Conservation (phyloP, 2,113 vertebrate genomes). For the Danionella cerebrum region DNA sequence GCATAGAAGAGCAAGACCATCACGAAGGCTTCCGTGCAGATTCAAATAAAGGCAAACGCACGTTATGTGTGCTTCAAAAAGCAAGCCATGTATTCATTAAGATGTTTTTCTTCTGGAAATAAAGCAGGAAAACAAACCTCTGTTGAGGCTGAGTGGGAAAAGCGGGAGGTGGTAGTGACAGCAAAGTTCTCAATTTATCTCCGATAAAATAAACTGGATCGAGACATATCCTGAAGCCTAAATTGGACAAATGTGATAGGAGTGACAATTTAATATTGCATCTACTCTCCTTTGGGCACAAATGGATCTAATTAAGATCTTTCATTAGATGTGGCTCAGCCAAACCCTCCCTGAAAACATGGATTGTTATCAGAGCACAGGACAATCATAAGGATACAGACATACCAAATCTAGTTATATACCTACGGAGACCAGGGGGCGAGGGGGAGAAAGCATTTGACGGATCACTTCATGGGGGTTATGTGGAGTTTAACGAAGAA, state of each 20-base stretch:
- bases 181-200: conserved; percentile 40
- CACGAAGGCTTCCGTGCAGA: background rate
- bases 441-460: background rate
- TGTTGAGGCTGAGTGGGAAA: background rate
- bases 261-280: conserved; percentile 49
- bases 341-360: conserved; percentile 43
- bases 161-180: conserved; percentile 21
- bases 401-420: conserved; percentile 37
- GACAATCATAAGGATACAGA: conserved; percentile 28
- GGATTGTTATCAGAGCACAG: conserved; percentile 41
- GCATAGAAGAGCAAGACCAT: background rate
- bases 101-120: background rate
- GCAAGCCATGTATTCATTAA: background rate
- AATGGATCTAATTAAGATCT: conserved; percentile 53
- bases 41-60: background rate
- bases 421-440: background rate
- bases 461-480: conserved; percentile 26
- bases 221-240: conserved; percentile 37
- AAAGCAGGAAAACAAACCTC: too few species aligned
- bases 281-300: conserved; percentile 45
- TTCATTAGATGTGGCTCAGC: conserved; percentile 44
- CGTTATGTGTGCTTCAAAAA: background rate
- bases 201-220: conserved; percentile 36
- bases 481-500: conserved; percentile 35
- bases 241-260: conserved; percentile 41